These are phyloP conservation scores for Parazoanthus swiftii DNA, from an alignment of 92 coral and sea anemone genomes.

Conservation along the genomic window DNA sequence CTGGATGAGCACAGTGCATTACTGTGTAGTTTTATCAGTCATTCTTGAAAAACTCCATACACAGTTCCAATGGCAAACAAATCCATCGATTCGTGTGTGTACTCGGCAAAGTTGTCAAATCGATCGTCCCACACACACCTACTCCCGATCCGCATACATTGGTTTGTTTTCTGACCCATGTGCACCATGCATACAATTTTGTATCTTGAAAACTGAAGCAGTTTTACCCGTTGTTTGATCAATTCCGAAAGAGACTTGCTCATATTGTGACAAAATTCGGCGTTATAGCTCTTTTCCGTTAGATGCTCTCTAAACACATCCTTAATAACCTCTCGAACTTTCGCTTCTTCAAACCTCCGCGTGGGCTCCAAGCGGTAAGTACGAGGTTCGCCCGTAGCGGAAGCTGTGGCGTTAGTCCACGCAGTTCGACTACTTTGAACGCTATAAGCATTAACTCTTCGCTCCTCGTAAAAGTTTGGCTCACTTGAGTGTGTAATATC, in stretches of 20 bases:
- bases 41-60: conserved; percentile 74
- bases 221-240: conserved; percentile 65
- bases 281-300: conserved; percentile 42
- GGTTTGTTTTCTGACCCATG: conserved; percentile 63
- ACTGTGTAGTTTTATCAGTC: background rate
- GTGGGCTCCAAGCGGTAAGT: conserved; percentile 71
- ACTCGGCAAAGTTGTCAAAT: conserved; percentile 74
- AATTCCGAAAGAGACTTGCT: conserved; percentile 55
- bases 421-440: conserved; percentile 28
- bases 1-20: no score
- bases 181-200: conserved; percentile 64
- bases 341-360: conserved; percentile 53
- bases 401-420: background rate
- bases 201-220: conserved; percentile 66
- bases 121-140: conserved; percentile 76
- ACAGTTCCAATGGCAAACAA: conserved; percentile 69
- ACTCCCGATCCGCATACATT: conserved; percentile 64
- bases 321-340: conserved; percentile 62
- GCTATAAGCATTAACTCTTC: background rate
- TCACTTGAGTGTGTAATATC: conserved; percentile 68
- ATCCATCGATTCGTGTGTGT: conserved; percentile 51
- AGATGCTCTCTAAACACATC: conserved; percentile 59
- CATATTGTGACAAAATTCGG: conserved; percentile 51
- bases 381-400: conserved; percentile 7
- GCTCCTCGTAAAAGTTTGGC: conserved; percentile 41